Evolutionary conservation across 2,888 invertebrate species (phyloP), one percentile per base, ranked within the genome.

Genomic region (Sclerodermus sp.): DNA sequence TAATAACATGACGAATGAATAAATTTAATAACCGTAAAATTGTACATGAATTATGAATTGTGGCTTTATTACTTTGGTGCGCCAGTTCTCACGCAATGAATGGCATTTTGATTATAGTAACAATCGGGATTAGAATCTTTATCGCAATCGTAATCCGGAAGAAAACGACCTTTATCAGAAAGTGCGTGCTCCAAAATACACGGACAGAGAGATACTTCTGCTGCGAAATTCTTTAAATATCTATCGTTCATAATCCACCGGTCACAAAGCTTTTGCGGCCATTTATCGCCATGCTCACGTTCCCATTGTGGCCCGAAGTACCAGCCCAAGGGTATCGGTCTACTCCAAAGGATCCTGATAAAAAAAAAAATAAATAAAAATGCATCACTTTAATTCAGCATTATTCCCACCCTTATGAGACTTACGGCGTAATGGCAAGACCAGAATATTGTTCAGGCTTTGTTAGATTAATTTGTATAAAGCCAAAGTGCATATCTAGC

Each of bases 271-370:
- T 84, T 80, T 51, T 87, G 84, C 0, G 93, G 84, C 97, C 97
- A 98, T 49, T 87, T 84, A 4, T 77, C 73, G 0, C 97, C 97
- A 64, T 90, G 86, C 42, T 85, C 76, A 14, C 86, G 81, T 72
- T 91, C 88, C 96, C 96, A 96, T 76, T 95, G 94, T 0, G 89
- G 87, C 0, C 85, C 85, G 73, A 95, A 94, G 76, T 96, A 96
- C 96, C 96, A 96, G 1, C 84, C 93, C 10, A 96, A 80, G 1
- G 96, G 96, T 57, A 96, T 90, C 0, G 96, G 94, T 50, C 88
- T 85, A 70, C 93, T 93, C 96, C 96, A 96, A 10, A 96, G 81
- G 0, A 90, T 83, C 0, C 85, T 84, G 51, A 1, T 44, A 30
- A 31, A 14, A 37, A 53, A 53, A 17, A n/a, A 42, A 42, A 10